Base-by-base conservation (phyloP, 2,888 invertebrate genomes). In the Amitus sp. region DNA sequence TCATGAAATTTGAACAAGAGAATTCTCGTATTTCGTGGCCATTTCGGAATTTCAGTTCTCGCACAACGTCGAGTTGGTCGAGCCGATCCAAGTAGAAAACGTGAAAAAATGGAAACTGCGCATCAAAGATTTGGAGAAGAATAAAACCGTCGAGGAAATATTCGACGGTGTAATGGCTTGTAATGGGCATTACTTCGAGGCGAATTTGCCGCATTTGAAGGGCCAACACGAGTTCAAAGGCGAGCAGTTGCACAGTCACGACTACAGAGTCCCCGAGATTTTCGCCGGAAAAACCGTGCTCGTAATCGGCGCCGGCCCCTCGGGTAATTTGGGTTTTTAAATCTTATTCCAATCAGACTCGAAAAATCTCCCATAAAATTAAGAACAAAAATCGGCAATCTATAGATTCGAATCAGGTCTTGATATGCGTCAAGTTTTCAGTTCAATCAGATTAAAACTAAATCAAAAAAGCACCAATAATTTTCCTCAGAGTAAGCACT, bases 111-210 rank as follows among this genome's bases (percentile, higher is more conserved):
- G 83, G 83, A 70, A 68, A 54, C 50, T 83, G 15, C 74, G 61
- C 43, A 75, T 79, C 4, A 78, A 73, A 54, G 73, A 80, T 65
- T 67, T 83, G n/a, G 52, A 63, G 37, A 69, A 62, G 10, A 69
- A 77, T 37, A 56, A 39, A 19, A 52, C 57, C 2, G 12, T 47
- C 6, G 73, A 66, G 5, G 80, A 82, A 52, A 71, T 68, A 15
- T 83, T 82, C 59, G 83, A 83, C 53, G 81, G 74, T 1, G 72
- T 83, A 27, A 80, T 83, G 79, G 75, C 82, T 6, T 83, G 83
- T 69, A 83, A 83, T 55, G 83, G 83, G 1, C 87, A 87, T 74
- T 87, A 86, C 68, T 83, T 84, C 37, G 79, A 83, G 13, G 86
- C 87, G 0, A 72, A 77, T 33, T 51, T 81, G 7, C 87, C 87